Base-by-base conservation (phyloP, 2,113 vertebrate species). In the Spea bombifrons region DNA sequence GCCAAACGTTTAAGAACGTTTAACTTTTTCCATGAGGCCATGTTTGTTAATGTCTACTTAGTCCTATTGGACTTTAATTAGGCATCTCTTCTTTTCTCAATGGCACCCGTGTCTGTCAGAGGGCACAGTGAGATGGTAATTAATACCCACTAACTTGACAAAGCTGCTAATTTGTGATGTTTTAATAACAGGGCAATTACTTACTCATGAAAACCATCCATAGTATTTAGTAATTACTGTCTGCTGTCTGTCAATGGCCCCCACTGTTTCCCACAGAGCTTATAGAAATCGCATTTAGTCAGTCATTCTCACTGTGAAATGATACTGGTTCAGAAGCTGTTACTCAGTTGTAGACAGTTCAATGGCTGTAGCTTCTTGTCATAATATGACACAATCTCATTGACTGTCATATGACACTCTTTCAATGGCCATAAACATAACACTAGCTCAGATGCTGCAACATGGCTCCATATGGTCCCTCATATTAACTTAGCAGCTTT, bases 171-270 rank as follows among this genome's bases (percentile, higher is more conserved):
- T 75, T 75, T 66, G 74, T 75, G 64, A 67, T 67, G 50, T 75
- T 75, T 75, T 75, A 75, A 75, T 75, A 75, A 66, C 63, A 67
- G 61, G n/a, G 49, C 63, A 66, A 75, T 67, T 75, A 75, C 49
- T 49, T 45, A 64, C 12, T 64, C 64, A 55, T 66, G 74, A 67
- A 66, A 75, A 67, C 66, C 74, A 64, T 74, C 59, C 57, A 75
- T 52, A 67, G 74, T 66, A 66, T 75, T 75, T 75, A 75, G 73
- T 52, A 55, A 75, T 75, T 75, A 67, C 10, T 44, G 53, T 75
- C 64, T 43, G 64, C 63, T 75, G 8, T 30, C 9, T 65, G 16
- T 52, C 50, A 52, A 10, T 52, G 6, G 6, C 50, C 50, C 50
- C 9, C 9, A 52, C 50, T 52, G 6, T 7, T 52, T 7, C 50